phyloP scores from a whole-genome alignment of 2,888 invertebrate species.

The Agrochola circellaris region DNA sequence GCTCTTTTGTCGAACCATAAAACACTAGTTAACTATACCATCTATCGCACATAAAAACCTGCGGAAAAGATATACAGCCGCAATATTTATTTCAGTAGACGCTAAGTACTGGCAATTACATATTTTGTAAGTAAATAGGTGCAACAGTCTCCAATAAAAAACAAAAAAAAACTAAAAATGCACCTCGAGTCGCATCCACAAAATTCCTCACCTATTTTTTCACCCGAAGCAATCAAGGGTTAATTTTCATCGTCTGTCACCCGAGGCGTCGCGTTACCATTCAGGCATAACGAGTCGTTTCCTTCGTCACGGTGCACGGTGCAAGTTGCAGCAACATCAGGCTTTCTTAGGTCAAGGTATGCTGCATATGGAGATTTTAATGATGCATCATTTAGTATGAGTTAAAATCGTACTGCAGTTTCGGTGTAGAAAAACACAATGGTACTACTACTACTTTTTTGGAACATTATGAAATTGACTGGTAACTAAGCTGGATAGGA shows the following conservation, averaged over 20 bases:
- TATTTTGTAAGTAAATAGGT: background rate
- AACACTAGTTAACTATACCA: background rate
- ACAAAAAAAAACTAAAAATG: background rate
- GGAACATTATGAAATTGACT: background rate
- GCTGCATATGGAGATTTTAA: constrained; percentile 48
- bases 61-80: background rate
- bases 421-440: background rate
- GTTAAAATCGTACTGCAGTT: background rate
- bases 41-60: background rate
- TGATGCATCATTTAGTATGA: constrained; percentile 38
- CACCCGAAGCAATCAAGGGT: constrained; percentile 78
- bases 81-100: background rate
- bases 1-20: background rate
- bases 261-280: constrained; percentile 58
- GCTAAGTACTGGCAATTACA: background rate
- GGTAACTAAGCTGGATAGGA: no score
- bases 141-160: background rate
- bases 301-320: constrained; percentile 29
- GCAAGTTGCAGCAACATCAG: background rate
- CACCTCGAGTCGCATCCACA: constrained; percentile 64
- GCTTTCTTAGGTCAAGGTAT: constrained; percentile 55
- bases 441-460: background rate
- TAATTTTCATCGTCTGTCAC: constrained; percentile 80
- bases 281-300: constrained; percentile 62
- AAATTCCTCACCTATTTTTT: constrained; percentile 67